phyloP scores from a whole-genome alignment of 2,888 invertebrate genomes.

The Xanthia icteritia region DNA sequence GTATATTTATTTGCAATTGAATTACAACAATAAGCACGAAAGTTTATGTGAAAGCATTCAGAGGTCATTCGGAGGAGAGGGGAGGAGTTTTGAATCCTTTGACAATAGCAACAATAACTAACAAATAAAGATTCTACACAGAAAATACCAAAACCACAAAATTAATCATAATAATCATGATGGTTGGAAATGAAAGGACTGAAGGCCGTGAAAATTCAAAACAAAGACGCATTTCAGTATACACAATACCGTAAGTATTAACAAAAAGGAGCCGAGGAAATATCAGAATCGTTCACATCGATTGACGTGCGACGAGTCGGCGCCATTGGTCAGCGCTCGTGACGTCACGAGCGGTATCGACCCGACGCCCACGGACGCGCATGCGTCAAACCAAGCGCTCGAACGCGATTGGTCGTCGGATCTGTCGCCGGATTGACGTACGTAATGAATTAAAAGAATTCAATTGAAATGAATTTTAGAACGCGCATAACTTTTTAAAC shows the following conservation, averaged over 20 bases:
- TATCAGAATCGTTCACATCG: conserved; percentile 83
- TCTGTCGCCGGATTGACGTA: conserved; percentile 73
- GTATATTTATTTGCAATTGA: not conserved
- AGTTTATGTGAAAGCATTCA: not conserved
- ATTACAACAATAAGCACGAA: not conserved
- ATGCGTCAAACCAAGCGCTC: conserved; percentile 78
- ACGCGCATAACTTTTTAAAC: conserved; percentile 50
- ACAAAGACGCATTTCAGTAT: conserved; percentile 62
- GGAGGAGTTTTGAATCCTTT: too few relatives aligned
- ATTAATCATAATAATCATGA: not conserved
- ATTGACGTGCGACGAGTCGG: conserved; percentile 83
- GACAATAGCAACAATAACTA: not conserved
- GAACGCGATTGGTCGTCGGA: conserved; percentile 78
- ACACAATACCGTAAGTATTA: conserved; percentile 66
- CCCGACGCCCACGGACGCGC: conserved; percentile 86
- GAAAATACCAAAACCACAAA: not conserved
- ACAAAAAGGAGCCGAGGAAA: conserved; percentile 67
- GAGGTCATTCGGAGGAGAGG: too few relatives aligned
- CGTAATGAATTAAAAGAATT: conserved; percentile 74
- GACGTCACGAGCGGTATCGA: conserved; percentile 87
- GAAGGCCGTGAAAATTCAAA: conserved; percentile 74
- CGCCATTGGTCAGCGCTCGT: conserved; percentile 85
- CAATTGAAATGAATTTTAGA: conserved; percentile 65
- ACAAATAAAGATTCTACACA: not conserved
- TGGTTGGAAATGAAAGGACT: conserved; percentile 37